Conservation (phyloP, 2,797 vertebrate genomes). For the Ctenosaura bakeri region DNA sequence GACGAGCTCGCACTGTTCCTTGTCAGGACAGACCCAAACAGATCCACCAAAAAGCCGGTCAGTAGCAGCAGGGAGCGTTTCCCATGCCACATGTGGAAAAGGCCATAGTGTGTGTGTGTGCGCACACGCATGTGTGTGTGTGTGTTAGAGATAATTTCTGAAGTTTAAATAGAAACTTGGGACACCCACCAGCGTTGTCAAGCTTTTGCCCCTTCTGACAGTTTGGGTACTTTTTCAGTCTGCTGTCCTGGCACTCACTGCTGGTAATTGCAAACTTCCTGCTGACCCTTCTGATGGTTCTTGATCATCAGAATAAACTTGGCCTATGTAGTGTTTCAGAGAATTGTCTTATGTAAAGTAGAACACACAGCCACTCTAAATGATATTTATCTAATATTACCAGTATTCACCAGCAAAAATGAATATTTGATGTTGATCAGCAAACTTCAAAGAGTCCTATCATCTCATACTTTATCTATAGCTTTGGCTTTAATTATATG, state of each 20-base stretch:
- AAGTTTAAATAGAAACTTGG: neutral
- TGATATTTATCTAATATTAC: neutral
- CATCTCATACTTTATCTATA: slow-evolving; percentile 19
- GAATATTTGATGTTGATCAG: neutral
- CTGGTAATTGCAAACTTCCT: neutral
- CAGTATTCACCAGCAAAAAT: neutral
- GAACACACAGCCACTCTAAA: neutral
- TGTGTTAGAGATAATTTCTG: neutral
- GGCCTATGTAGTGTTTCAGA: neutral
- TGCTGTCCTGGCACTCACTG: neutral
- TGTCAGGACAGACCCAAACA: no score
- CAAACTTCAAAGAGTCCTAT: neutral
- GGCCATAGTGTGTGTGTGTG: neutral
- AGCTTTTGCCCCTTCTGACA: neutral
- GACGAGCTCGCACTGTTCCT: no score
- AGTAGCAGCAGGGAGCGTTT: no score
- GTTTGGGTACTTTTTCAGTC: neutral
- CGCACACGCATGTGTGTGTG: no score
- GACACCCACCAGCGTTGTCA: neutral
- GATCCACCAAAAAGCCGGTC: no score
- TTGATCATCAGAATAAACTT: neutral
- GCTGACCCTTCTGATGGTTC: neutral
- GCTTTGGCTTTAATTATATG: neutral
- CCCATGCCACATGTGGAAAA: no score
- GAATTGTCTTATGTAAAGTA: neutral